phyloP scores from a whole-genome alignment of 2,113 vertebrate genomes.

The Gobius niger region DNA sequence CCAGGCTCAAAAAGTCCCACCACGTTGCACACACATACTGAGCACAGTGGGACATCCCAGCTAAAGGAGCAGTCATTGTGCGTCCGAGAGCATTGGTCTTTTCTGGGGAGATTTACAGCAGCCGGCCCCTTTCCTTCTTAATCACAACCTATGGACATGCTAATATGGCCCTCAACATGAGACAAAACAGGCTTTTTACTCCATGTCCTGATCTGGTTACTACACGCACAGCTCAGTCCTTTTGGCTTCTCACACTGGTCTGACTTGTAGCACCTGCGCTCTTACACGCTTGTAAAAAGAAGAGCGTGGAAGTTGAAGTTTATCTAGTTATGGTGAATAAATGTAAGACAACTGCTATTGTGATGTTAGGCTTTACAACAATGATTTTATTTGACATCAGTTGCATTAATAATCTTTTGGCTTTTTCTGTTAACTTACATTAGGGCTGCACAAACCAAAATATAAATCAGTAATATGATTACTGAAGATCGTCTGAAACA shows the following conservation, averaged over 20 bases:
- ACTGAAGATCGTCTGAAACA: too few relatives aligned
- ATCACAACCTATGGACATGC: constrained; percentile 71
- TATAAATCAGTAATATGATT: too few relatives aligned
- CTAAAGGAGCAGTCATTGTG: constrained; percentile 69
- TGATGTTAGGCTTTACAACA: too few relatives aligned
- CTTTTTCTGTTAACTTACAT: constrained; percentile 29
- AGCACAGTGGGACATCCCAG: constrained; percentile 62
- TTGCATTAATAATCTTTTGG: background rate
- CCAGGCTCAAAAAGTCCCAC: constrained; percentile 54
- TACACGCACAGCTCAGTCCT: constrained; percentile 50
- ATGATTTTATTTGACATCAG: too few relatives aligned
- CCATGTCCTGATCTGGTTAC: constrained; percentile 45
- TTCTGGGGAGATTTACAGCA: constrained; percentile 69
- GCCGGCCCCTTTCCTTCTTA: constrained; percentile 49
- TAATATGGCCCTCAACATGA: constrained; percentile 62
- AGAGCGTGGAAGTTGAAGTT: background rate
- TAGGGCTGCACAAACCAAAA: too few relatives aligned
- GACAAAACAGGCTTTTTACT: constrained; percentile 58
- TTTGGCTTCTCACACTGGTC: constrained; percentile 14
- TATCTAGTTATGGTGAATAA: too few relatives aligned
- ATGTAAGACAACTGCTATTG: too few relatives aligned
- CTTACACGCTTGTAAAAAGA: background rate
- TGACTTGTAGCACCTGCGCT: background rate
- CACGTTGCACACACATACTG: constrained; percentile 36
- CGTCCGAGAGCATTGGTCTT: constrained; percentile 50